Evolutionary conservation across 2,888 invertebrate genomes (phyloP), one percentile per base, ranked within the genome.

Genomic region (Cynaeus angustus): DNA sequence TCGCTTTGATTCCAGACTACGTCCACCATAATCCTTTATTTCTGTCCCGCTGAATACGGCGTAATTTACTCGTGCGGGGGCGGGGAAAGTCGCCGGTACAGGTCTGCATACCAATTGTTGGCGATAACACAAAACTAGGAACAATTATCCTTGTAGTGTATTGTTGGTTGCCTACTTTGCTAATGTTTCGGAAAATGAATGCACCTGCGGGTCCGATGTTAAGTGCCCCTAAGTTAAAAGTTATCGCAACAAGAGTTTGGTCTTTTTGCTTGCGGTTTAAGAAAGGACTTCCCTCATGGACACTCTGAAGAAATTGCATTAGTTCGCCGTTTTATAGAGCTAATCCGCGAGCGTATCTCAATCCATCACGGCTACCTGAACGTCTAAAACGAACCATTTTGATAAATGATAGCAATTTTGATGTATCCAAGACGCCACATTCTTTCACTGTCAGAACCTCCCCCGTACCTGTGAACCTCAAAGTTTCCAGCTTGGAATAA

Each of bases 21-120:
- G 56, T 56, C 56, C 56, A 26, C 12, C 43, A 8, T 56, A 56
- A 56, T 56, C 56, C 56, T 56, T 56, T 56, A 56, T 56, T 41
- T 43, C 38, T 43, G 56, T 41, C 56, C 10, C 12, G 13, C 45
- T 59, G 59, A 59, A 59, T 59, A 46, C 59, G 30, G 30, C 59
- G 45, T 59, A 59, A 59, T 59, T 59, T 48, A 59, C 46, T 13
- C 16, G 59, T 48, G 46, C 46, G 46, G 46, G 41, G 46, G 8
- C 59, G 45, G 46, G 21, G 16, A 50, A 41, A 41, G 41, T 16
- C 56, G 12, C 38, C 38, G 6, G 38, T 41, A 41, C 45, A 33
- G 4, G 46, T 33, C 9, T 59, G 46, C 59, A 56, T 56, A 43
- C 56, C 56, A 46, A 59, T 46, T 46, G 43, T 56, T 38, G 12